Conservation (phyloP, 2,113 vertebrate species). For the Romanogobio albipinnatus region DNA sequence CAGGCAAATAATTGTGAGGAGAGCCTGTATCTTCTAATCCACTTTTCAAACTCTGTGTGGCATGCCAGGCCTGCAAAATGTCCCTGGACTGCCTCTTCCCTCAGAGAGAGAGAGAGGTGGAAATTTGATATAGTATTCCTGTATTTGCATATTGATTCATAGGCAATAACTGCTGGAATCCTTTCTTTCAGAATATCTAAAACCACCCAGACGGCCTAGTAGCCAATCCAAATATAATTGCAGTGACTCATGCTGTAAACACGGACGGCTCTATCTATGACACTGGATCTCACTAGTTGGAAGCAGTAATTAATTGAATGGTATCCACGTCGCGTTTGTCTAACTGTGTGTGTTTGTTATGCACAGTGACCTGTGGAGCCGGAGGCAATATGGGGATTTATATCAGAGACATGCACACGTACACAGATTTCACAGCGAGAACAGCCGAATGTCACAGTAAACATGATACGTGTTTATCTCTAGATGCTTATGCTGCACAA, state of each 20-base stretch:
- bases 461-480: conserved; percentile 51
- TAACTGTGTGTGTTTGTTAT: conserved; percentile 32
- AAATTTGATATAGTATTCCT: not conserved
- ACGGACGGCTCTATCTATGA: conserved; percentile 27
- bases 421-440: conserved; percentile 44
- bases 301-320: conserved; percentile 22
- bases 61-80: conserved; percentile 29
- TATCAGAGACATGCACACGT: conserved; percentile 51
- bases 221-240: conserved; percentile 28
- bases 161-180: conserved; percentile 37
- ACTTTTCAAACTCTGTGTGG: conserved; percentile 39
- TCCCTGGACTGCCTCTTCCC: not conserved
- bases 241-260: conserved; percentile 46
- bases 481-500: conserved; percentile 37
- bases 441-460: conserved; percentile 40
- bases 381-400: conserved; percentile 45
- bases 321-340: conserved; percentile 27
- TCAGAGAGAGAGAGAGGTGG: not conserved
- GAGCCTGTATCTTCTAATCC: conserved; percentile 48
- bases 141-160: conserved; percentile 28
- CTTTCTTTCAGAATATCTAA: conserved; percentile 37
- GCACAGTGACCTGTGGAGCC: conserved; percentile 19
- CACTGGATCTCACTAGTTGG: conserved; percentile 37
- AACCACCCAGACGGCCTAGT: conserved; percentile 16
- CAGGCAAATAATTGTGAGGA: conserved; percentile 54